These are phyloP conservation scores for Elachura formosa DNA, from an alignment of 2,113 vertebrate species.

Conservation along the genomic window DNA sequence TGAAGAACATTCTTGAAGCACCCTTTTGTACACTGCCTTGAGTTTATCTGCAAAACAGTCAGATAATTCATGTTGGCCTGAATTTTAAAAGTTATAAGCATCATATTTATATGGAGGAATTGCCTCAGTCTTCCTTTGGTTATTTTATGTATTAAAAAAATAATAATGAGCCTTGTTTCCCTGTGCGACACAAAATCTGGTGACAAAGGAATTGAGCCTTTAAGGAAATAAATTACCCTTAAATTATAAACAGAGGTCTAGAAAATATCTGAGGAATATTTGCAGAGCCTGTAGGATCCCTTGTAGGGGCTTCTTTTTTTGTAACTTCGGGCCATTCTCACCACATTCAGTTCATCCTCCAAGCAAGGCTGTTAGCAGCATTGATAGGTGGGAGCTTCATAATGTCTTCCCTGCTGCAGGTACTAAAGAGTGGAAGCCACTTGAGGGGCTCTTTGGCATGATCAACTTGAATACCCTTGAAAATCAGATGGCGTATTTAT, in stretches of 20 bases:
- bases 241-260: neutral
- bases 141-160: neutral
- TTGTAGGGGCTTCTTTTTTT: neutral
- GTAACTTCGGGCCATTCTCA: neutral
- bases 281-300: neutral
- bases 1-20: neutral
- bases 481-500: neutral
- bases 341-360: neutral
- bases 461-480: neutral
- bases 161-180: neutral
- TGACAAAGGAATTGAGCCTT: neutral
- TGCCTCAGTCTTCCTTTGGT: neutral
- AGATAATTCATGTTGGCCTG: neutral
- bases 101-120: neutral
- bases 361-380: neutral
- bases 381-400: accelerated
- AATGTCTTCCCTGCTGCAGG: neutral
- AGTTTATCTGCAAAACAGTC: neutral
- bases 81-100: neutral
- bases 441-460: neutral
- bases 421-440: neutral
- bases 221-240: neutral
- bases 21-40: neutral
- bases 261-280: neutral
- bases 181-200: neutral